A percentile compares a stretch with the other conserved stretches of the same genome.
Conservation (phyloP, 2,113 vertebrate species). For the Taxidea taxus region DNA sequence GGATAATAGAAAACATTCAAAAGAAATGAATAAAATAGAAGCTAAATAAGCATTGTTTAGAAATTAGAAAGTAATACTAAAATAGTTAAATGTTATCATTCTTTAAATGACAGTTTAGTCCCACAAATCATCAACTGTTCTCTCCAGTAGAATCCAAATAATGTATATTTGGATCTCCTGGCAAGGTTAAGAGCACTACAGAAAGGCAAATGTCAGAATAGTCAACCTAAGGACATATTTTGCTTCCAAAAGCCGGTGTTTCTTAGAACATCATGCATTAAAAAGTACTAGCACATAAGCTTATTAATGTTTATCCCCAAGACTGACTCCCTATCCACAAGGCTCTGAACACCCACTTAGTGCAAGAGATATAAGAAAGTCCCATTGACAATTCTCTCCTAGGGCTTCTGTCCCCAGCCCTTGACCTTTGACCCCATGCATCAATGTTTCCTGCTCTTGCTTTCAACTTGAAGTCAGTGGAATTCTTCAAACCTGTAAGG, state of each 20-base stretch:
- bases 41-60: neutral
- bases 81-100: neutral
- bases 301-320: neutral
- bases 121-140: neutral
- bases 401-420: neutral
- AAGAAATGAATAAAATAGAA: conserved; percentile 26
- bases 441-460: neutral
- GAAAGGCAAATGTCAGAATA: neutral
- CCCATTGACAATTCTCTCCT: neutral
- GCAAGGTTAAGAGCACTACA: neutral
- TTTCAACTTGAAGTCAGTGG: neutral
- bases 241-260: neutral
- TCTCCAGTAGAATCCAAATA: neutral
- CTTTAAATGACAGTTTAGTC: neutral
- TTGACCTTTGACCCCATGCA: neutral
- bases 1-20: neutral
- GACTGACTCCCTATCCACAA: neutral
- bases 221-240: neutral
- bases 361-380: neutral
- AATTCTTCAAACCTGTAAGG: neutral
- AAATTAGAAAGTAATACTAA: neutral
- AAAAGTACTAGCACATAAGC: neutral
- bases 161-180: neutral
- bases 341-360: neutral
- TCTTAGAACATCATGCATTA: neutral